Conservation (phyloP, 1,140 invertebrate species). For the Sipha flava region DNA sequence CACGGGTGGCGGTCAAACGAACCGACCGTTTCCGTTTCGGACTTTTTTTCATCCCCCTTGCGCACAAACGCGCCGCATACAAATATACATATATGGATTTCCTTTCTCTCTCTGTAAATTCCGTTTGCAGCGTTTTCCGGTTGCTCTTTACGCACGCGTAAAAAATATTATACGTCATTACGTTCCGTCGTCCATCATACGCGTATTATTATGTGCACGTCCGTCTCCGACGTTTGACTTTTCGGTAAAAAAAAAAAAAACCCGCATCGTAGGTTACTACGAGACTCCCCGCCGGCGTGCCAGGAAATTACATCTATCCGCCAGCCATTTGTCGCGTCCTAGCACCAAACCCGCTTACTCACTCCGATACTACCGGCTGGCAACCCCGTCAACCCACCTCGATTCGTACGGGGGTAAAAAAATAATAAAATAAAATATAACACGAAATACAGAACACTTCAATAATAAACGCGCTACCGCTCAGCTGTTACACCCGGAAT, state of each 20-base stretch:
- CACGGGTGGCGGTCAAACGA: not conserved
- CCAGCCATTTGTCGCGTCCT: not conserved
- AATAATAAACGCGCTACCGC: not conserved
- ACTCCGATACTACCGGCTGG: no score
- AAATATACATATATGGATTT: no score
- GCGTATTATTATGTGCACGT: no score
- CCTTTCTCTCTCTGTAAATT: no score
- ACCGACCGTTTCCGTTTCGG: not conserved
- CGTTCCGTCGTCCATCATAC: not conserved
- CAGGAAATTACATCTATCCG: constrained; percentile 9
- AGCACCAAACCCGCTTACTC: not conserved
- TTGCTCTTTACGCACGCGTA: not conserved
- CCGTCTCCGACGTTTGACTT: not conserved
- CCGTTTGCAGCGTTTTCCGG: not conserved
- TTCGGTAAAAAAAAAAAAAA: not conserved
- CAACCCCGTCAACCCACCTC: not conserved
- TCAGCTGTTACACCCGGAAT: no score
- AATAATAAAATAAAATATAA: no score
- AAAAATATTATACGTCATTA: not conserved
- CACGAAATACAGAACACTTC: not conserved
- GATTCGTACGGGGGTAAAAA: no score
- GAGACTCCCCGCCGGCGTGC: not conserved
- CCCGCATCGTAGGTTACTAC: not conserved
- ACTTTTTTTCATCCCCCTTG: no score
- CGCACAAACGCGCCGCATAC: no score